Base-by-base conservation (phyloP, 2,797 vertebrate genomes). In the Myiotriccus ornatus region DNA sequence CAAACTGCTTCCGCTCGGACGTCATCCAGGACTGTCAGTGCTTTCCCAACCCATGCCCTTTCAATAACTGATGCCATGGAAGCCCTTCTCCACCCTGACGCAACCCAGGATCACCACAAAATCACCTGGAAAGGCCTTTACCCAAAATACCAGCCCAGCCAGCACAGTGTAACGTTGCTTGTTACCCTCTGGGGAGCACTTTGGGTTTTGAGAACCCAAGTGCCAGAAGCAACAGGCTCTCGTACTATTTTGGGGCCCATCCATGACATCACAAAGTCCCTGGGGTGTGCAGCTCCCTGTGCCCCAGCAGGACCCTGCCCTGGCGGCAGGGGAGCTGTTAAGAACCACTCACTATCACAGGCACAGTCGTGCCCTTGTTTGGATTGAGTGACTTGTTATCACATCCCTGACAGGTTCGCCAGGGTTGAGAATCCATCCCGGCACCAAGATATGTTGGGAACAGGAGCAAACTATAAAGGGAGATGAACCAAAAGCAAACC, bases 381-480 rank as follows among this genome's bases (percentile, higher is more conserved):
- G 88, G 91, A 10, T 91, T 60, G 87, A 93, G 88, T 7, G 77
- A 91, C 90, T 65, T 49, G 89, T 95, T 95, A 92, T 86, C 94
- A 94, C 91, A 55, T 68, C 86, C 78, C 83, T 93, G 94, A 89
- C 87, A 94, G 83, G 91, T 71, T 94, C 93, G 89, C 86, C 0
- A 3, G 90, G 93, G 89, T 89, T 89, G 85, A 93, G 93, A 95
- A 94, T 95, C 92, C 80, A 69, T 84, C 86, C 92, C 10, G 2
- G 94, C 91, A 83, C 85, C 5, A 0, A 70, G 94, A 94, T 80
- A 22, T 88, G 95, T 49, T 77, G 73, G 84, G 93, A 96, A 87
- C 73, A 39, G 68, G 71, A 87, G 68, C 86, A 46, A 84, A 91
- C 88, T 91, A 59, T 90, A 93, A 94, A 93, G 57, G 1, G 87